Conservation (phyloP, 2,888 invertebrate species). For the Andrena dorsata region DNA sequence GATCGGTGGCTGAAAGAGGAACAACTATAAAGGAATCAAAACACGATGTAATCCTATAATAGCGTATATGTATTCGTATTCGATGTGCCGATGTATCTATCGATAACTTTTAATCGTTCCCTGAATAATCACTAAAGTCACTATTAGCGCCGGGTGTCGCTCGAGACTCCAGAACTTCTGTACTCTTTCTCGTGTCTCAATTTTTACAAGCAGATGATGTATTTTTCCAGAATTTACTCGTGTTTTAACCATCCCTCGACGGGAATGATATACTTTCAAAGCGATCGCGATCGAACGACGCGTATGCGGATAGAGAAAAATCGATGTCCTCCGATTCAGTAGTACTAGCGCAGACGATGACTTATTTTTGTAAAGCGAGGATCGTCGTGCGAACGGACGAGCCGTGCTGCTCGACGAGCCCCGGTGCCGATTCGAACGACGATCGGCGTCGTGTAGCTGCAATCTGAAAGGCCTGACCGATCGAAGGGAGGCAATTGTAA, state of each 20-base stretch:
- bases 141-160: slow-evolving; percentile 13
- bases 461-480: slow-evolving; percentile 50
- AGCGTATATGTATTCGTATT: slow-evolving; percentile 44
- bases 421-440: neutral
- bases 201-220: slow-evolving; percentile 27
- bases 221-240: slow-evolving; percentile 47
- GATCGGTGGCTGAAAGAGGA: neutral
- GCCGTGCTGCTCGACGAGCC: slow-evolving; percentile 17
- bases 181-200: slow-evolving; percentile 37
- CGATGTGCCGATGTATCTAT: slow-evolving; percentile 52
- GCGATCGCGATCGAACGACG: slow-evolving; percentile 34
- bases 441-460: slow-evolving; percentile 2
- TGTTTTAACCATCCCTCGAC: slow-evolving; percentile 14
- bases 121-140: slow-evolving; percentile 33
- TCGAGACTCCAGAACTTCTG: slow-evolving; percentile 29
- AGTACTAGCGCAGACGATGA: slow-evolving; percentile 44
- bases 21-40: slow-evolving; percentile 24
- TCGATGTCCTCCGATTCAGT: slow-evolving; percentile 41
- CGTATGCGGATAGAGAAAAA: neutral
- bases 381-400: slow-evolving; percentile 8
- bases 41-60: slow-evolving; percentile 42
- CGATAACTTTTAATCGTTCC: slow-evolving; percentile 47
- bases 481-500: slow-evolving; percentile 21
- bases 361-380: slow-evolving; percentile 65
- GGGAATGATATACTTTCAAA: slow-evolving; percentile 32